These are phyloP conservation scores for Calameuta pallipes DNA, from an alignment of 2,888 invertebrate species.

Conservation along the genomic window DNA sequence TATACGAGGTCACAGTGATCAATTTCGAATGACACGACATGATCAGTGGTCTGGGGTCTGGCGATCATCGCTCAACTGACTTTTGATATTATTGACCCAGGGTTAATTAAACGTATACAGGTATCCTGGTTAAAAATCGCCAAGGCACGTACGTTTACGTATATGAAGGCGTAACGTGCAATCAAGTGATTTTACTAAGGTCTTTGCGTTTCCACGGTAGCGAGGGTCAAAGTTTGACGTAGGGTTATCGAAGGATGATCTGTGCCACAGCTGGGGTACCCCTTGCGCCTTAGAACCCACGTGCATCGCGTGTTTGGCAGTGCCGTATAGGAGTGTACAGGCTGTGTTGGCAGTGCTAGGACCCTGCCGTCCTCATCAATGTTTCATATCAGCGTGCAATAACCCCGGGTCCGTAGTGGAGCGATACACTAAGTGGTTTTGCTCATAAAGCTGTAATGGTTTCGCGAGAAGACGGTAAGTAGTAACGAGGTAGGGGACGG, in stretches of 20 bases:
- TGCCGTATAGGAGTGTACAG: slow-evolving; percentile 1
- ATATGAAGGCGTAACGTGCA: too few relatives aligned
- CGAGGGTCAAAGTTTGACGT: slow-evolving; percentile 5
- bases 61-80: too few relatives aligned
- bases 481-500: background rate
- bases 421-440: slow-evolving; percentile 63
- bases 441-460: slow-evolving; percentile 59
- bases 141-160: too few relatives aligned
- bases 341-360: slow-evolving; percentile 16
- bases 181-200: background rate
- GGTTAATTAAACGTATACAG: too few relatives aligned
- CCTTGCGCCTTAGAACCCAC: background rate
- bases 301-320: background rate
- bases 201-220: background rate
- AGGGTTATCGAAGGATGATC: background rate
- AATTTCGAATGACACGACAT: too few relatives aligned
- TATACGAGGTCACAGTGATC: too few relatives aligned
- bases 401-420: slow-evolving; percentile 38
- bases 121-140: too few relatives aligned
- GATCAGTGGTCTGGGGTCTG: too few relatives aligned
- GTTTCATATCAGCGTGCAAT: slow-evolving; percentile 53
- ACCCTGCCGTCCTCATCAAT: slow-evolving; percentile 48
- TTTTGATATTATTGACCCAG: too few relatives aligned
- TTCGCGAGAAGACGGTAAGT: slow-evolving; percentile 24
- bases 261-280: background rate